Evolutionary conservation across 1,140 invertebrate genomes (phyloP), one percentile per base, ranked within the genome.

Genomic region (Branchinecta lindahli): DNA sequence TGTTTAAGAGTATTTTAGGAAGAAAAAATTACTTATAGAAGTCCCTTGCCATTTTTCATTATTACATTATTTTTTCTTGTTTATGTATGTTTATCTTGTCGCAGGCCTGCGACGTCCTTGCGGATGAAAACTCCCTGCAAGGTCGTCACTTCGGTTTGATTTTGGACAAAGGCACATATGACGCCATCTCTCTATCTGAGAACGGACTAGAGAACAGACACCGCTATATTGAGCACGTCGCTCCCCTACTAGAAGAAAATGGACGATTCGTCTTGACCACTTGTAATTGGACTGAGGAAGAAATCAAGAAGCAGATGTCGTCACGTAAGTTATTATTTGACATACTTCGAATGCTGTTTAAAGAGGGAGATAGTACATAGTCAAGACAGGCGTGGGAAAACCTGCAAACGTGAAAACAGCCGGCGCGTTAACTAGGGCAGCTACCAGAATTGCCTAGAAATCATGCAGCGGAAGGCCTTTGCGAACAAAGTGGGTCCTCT

Each of bases 151-250:
- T 85, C 75, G 82, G 85, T 74, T 74, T 92, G 12, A 80, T 86
- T 0, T 83, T 94, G 68, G 92, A 96, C 78, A 96, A 96, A 81
- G 93, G 94, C 0, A 96, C 94, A 0, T 96, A 93, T 78, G 92
- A 96, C 82, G 92, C 94, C 0, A 80, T 84, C 66, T 70, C 68
- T 6, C 79, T 96, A 7, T 85, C 84, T 76, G 87, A 88, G 0
- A 83, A 87, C 0, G 81, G 88, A 76, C 78, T 87, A 0, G 81
- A 82, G 67, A 76, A 80, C 45, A 85, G 86, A 72, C 80, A 89
- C 69, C 66, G 78, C 46, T 96, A 96, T 75, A 83, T 88, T 0
- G 73, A 83, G 15, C 88, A 86, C 75, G 80, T 93, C 0, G 69
- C 77, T 2, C 77, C 81, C 8, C 79, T 90, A 69, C 76, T 92